These are phyloP conservation scores for Hydropsyche betteni DNA, from an alignment of 2,888 invertebrate species.

Conservation along the genomic window DNA sequence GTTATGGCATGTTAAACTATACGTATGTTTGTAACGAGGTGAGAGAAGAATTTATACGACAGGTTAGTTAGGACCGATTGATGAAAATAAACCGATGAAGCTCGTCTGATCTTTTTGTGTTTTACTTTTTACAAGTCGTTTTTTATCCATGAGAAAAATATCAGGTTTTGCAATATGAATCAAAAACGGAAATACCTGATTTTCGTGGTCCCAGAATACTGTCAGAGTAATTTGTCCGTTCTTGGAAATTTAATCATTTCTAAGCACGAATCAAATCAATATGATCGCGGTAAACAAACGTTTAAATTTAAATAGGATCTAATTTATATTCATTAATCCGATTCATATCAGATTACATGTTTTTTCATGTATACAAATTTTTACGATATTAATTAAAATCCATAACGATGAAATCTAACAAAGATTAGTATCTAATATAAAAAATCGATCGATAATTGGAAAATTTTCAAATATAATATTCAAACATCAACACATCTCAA, in stretches of 20 bases:
- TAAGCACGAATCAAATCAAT: neutral
- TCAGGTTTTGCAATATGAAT: constrained; percentile 12
- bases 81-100: constrained; percentile 8
- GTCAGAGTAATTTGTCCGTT: constrained; percentile 1
- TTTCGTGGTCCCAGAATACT: neutral
- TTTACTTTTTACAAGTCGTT: neutral
- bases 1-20: constrained; percentile 13
- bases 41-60: constrained; percentile 19
- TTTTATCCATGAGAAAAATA: neutral
- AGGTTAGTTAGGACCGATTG: neutral
- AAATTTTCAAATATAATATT: too few species aligned
- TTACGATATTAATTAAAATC: too few species aligned
- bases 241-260: constrained; percentile 20
- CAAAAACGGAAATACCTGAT: constrained; percentile 26
- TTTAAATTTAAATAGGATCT: too few species aligned
- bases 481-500: too few species aligned
- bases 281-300: too few species aligned
- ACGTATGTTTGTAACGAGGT: constrained; percentile 19
- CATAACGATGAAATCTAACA: too few species aligned
- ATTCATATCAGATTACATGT: too few species aligned
- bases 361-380: too few species aligned
- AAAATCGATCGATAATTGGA: too few species aligned
- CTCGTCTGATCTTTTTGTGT: neutral
- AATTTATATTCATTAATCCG: too few species aligned
- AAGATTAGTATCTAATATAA: too few species aligned